These are phyloP conservation scores for Anguilla marmorata DNA, from an alignment of 2,797 vertebrate species.

Conservation along the genomic window DNA sequence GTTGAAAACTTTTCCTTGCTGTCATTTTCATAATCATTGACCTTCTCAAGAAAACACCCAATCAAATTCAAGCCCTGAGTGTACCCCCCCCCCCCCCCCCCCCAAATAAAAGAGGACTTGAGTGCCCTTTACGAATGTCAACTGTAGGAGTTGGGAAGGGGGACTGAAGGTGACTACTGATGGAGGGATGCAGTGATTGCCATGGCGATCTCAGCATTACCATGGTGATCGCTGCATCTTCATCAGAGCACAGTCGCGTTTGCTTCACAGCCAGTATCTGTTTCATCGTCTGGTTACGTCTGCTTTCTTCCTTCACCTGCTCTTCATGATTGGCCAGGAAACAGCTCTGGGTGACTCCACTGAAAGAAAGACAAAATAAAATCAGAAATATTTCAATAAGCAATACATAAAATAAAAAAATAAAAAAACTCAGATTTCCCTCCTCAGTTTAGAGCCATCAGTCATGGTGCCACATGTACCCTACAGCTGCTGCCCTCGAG, in stretches of 20 bases:
- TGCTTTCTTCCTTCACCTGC: neutral
- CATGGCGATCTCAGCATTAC: neutral
- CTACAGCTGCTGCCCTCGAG: no score
- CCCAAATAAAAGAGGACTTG: neutral
- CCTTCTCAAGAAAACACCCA: neutral
- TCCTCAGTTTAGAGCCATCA: no score
- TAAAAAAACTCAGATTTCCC: no score
- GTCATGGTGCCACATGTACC: no score
- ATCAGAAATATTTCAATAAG: neutral
- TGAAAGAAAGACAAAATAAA: neutral
- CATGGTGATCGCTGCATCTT: neutral
- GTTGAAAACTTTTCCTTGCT: neutral
- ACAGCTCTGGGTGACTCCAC: neutral
- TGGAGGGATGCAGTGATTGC: neutral
- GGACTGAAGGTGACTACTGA: neutral
- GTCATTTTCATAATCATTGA: neutral
- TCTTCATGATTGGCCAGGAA: neutral
- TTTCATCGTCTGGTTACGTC: neutral
- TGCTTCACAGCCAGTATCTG: neutral
- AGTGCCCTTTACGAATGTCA: neutral
- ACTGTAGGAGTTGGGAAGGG: neutral
- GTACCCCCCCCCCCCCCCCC: no score
- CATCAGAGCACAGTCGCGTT: neutral
- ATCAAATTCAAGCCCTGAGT: neutral
- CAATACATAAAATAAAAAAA: no score